phyloP scores from a whole-genome alignment of 1,140 invertebrate species.

The Plutomurus gul region DNA sequence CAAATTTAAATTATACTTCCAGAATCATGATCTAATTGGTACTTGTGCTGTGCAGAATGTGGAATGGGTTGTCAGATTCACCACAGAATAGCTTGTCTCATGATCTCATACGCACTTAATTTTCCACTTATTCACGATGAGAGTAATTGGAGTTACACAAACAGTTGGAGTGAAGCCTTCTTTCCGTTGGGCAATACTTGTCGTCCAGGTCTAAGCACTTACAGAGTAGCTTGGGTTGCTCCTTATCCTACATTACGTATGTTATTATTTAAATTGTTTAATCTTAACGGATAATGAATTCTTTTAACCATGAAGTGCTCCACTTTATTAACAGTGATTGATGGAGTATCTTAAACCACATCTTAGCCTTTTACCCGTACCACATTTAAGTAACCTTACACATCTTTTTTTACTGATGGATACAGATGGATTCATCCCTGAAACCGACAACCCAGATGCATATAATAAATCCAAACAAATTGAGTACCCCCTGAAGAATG shows the following conservation, averaged over 20 bases:
- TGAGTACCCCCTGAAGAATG: not conserved
- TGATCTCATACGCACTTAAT: constrained; percentile 6
- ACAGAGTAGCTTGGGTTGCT: not conserved
- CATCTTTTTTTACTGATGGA: not conserved
- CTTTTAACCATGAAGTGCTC: too few relatives aligned
- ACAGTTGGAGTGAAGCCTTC: not conserved
- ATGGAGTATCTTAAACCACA: not conserved
- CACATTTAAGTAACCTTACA: too few relatives aligned
- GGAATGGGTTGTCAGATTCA: constrained; percentile 33
- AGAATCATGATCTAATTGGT: not conserved
- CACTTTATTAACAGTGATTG: too few relatives aligned
- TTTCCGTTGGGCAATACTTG: not conserved
- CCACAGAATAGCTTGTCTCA: constrained; percentile 18
- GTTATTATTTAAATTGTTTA: not conserved
- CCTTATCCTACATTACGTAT: not conserved
- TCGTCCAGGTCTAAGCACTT: not conserved
- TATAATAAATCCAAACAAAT: not conserved
- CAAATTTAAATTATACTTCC: not conserved
- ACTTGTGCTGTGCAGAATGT: not conserved
- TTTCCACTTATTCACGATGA: constrained; percentile 14
- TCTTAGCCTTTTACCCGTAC: too few relatives aligned
- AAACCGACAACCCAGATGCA: too few relatives aligned
- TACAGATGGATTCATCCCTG: not conserved
- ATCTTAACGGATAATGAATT: not conserved
- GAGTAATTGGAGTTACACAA: not conserved